A percentile compares a stretch with the other conserved stretches of the same genome.
These are phyloP conservation scores for Bombus waltoni DNA, from an alignment of 1,140 invertebrate genomes.

Conservation along the genomic window DNA sequence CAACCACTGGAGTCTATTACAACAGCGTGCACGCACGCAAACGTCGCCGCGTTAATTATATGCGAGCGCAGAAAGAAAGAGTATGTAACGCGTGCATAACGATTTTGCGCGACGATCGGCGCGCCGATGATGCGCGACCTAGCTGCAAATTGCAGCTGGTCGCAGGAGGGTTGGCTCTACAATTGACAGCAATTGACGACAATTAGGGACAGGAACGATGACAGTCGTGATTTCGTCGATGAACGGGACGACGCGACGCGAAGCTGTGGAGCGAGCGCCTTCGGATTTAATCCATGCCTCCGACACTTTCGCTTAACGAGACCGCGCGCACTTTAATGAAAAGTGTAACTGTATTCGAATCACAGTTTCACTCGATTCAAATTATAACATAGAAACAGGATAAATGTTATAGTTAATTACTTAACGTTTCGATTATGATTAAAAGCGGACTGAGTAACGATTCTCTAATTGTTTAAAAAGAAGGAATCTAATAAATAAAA, in stretches of 20 bases:
- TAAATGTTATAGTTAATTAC: neutral
- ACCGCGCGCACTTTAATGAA: neutral
- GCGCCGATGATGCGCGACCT: conserved; percentile 28
- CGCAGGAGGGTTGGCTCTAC: conserved; percentile 41
- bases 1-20: neutral
- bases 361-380: neutral
- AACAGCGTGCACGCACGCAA: conserved; percentile 2
- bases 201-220: conserved; percentile 73
- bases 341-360: conserved; percentile 8
- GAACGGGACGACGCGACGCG: neutral
- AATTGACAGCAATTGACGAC: conserved; percentile 79
- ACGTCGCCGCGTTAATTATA: conserved; percentile 32
- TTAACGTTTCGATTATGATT: neutral
- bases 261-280: conserved; percentile 3
- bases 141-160: conserved; percentile 49
- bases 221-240: conserved; percentile 73
- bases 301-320: conserved; percentile 36
- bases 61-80: neutral
- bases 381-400: neutral
- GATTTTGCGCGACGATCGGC: conserved; percentile 34
- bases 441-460: neutral
- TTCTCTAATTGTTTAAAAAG: neutral
- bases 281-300: conserved; percentile 15
- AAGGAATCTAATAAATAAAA: neutral
- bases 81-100: conserved; percentile 30